Base-by-base conservation (phyloP, 2,888 invertebrate species). In the Pinctada fucata region DNA sequence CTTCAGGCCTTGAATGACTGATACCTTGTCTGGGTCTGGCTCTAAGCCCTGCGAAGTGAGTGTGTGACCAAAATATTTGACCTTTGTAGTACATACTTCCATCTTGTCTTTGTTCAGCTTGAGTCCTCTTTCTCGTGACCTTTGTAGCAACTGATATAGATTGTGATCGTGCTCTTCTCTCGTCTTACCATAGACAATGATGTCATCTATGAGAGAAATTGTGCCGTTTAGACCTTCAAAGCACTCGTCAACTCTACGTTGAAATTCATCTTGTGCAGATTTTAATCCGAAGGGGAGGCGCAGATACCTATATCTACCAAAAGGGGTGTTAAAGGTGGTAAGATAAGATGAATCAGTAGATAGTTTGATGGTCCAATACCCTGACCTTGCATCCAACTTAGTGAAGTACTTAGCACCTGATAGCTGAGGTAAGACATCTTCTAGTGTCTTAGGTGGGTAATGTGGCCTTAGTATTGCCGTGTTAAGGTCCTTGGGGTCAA, bases 401-500 rank as follows among this genome's bases (percentile, higher is more conserved):
- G 82, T 81, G 71, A 87, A 87, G 3, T 75, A 51, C 50, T 67
- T 82, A 6, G 81, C 80, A 6, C 80, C 81, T 31, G 64, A 52
- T 5, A 86, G 72, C 31, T 80, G 69, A 2, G 82, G 77, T 2
- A 78, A 50, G 10, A 87, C 72, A 49, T 87, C 84, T 8, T 85
- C 84, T 8, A 83, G 6, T 0, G 85, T 84, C 47, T 68, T 82
- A 45, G 77, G 77, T 2, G 81, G 79, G 58, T 82, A 84, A 64
- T 84, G 85, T 2, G 83, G 80, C 64, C 83, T 63, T 31, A 31
- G 45, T 3, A 86, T 82, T 0, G 81, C 83, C 31, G 58, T 70
- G 49, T 86, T 86, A 1, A 85, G 66, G 68, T 81, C 80, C 72
- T 80, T 79, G 0, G 82, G 82, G 68, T 83, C 82, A n/a, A 84